phyloP scores from a whole-genome alignment of 1,140 invertebrate genomes.

The Meloidogyne floridensis region DNA sequence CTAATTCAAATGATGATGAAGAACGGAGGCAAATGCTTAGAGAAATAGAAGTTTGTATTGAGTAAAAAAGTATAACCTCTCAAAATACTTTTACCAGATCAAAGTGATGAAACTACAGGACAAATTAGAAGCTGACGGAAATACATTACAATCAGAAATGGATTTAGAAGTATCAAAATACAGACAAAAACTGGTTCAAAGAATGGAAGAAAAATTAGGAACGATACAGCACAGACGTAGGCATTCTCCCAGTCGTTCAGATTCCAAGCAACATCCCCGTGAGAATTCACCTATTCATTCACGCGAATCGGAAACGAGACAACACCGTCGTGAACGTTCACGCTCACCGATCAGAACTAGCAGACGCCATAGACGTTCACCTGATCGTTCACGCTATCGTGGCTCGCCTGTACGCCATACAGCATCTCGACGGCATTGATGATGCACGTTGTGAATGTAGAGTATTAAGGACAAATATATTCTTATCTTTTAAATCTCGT shows the following conservation, averaged over 20 bases:
- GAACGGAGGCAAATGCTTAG: conserved; percentile 53
- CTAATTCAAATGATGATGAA: conserved; percentile 43
- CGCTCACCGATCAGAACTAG: neutral
- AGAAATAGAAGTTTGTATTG: conserved; percentile 57
- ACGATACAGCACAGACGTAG: conserved; percentile 19
- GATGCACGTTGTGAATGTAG: neutral
- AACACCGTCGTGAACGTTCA: conserved; percentile 2
- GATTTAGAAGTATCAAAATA: conserved; percentile 47
- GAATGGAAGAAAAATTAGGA: conserved; percentile 53
- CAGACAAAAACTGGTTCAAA: conserved; percentile 42
- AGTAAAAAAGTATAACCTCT: neutral
- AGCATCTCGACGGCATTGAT: neutral
- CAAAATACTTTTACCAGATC: conserved; percentile 38
- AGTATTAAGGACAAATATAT: neutral
- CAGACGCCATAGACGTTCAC: neutral
- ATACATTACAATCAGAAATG: conserved; percentile 33
- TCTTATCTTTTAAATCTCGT: no score
- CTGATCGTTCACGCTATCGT: neutral
- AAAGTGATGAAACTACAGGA: conserved; percentile 63
- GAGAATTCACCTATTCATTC: neutral
- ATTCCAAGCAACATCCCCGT: neutral
- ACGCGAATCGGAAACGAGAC: neutral
- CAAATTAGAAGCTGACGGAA: conserved; percentile 54
- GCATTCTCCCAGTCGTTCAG: neutral
- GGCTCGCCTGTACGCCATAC: neutral